phyloP scores from a whole-genome alignment of 2,797 vertebrate genomes.

The Strix occidentalis region DNA sequence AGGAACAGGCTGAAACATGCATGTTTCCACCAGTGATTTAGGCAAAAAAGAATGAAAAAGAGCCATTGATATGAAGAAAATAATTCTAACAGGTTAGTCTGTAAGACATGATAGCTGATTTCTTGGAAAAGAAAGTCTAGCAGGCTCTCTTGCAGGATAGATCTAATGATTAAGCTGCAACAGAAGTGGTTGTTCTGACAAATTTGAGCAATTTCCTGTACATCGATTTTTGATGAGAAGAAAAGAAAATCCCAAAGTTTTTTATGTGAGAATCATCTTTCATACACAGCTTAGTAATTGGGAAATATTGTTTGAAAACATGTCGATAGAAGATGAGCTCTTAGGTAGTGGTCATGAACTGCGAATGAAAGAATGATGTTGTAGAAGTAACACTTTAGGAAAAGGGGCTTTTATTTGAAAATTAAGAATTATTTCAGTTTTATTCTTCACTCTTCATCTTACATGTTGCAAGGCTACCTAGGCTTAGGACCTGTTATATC shows the following conservation, averaged over 20 bases:
- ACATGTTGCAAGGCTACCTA: background rate
- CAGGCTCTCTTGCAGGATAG: background rate
- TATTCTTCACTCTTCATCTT: background rate
- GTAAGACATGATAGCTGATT: background rate
- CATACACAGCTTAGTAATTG: background rate
- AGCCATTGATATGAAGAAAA: background rate
- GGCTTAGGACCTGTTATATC: background rate
- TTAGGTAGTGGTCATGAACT: background rate
- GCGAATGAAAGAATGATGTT: background rate
- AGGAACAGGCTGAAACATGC: background rate
- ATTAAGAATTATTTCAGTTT: conserved; percentile 40
- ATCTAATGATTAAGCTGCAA: conserved; percentile 13
- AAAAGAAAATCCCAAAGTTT: conserved; percentile 31
- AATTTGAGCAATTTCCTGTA: conserved; percentile 48
- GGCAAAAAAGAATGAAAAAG: background rate
- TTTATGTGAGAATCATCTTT: background rate
- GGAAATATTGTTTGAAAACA: conserved; percentile 46
- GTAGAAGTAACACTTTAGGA: conserved; percentile 17
- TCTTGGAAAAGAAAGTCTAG: background rate
- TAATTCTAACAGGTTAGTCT: background rate
- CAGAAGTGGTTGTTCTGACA: conserved; percentile 37
- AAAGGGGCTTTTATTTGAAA: background rate
- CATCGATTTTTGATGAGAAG: conserved; percentile 49
- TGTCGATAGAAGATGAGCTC: conserved; percentile 8
- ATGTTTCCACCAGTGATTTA: background rate